Evolutionary conservation across 2,888 invertebrate genomes (phyloP).

Genomic region (Tigriopus californicus): DNA sequence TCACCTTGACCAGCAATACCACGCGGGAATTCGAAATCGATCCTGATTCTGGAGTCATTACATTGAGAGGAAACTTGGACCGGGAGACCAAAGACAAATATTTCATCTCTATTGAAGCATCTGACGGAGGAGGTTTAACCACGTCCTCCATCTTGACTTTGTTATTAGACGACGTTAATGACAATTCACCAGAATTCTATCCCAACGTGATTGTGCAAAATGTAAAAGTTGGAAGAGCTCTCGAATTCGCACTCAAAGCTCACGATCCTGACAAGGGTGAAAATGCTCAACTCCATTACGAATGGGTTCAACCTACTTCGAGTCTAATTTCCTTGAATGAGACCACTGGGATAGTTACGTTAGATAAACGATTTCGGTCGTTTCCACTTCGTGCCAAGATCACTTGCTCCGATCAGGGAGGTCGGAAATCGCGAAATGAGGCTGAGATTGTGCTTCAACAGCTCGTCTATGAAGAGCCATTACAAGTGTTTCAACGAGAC

Average conservation of each 20-base stretch:
- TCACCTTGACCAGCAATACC: neutral
- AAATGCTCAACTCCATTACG: too few relatives aligned
- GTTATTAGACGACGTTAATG: conserved; percentile 66
- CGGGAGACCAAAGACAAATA: conserved; percentile 58
- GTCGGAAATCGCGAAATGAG: conserved; percentile 37
- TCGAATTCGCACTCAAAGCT: conserved; percentile 47
- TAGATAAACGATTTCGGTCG: conserved; percentile 24
- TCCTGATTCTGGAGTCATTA: conserved; percentile 63
- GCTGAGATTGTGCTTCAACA: neutral
- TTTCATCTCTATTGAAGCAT: conserved; percentile 63
- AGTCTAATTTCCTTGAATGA: conserved; percentile 38
- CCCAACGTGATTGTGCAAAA: conserved; percentile 46
- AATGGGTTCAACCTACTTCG: too few relatives aligned
- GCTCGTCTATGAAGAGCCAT: too few relatives aligned
- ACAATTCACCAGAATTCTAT: conserved; percentile 79
- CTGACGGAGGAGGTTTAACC: conserved; percentile 35
- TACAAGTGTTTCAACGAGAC: conserved; percentile 30
- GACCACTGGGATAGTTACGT: conserved; percentile 49
- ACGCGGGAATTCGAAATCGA: conserved; percentile 45
- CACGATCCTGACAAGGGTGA: conserved; percentile 52
- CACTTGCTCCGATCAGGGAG: conserved; percentile 62
- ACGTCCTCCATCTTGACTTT: conserved; percentile 25
- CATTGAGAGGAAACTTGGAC: conserved; percentile 54
- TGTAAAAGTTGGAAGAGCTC: neutral
- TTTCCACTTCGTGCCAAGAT: conserved; percentile 30